These are phyloP conservation scores for Argyrosomus japonicus DNA, from an alignment of 2,113 vertebrate species.

Conservation along the genomic window DNA sequence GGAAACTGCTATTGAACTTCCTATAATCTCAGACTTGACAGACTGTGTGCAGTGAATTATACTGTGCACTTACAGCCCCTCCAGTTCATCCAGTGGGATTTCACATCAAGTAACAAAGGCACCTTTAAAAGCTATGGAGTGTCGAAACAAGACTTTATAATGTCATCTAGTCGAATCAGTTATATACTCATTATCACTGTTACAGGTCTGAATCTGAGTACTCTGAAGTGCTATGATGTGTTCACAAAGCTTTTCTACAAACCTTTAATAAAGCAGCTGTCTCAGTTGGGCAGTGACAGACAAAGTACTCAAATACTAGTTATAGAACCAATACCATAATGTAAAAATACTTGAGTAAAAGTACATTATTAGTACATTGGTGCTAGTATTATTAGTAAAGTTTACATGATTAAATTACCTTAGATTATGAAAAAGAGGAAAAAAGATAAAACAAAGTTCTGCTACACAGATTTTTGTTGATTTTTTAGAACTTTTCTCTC, in stretches of 20 bases:
- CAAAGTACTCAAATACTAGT: background rate
- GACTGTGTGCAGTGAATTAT: background rate
- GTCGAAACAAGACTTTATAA: background rate
- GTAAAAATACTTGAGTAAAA: background rate
- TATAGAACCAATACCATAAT: background rate
- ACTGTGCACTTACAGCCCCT: background rate
- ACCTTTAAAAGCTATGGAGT: background rate
- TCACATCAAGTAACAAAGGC: conserved; percentile 4
- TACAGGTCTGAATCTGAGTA: background rate
- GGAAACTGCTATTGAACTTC: conserved; percentile 11
- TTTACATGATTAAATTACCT: background rate
- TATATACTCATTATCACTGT: background rate
- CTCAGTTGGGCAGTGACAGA: background rate
- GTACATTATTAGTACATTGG: background rate
- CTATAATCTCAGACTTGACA: conserved; percentile 7
- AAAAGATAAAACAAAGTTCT: background rate
- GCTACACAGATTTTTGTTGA: background rate
- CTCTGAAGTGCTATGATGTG: background rate
- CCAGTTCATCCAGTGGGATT: background rate
- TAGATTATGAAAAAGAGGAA: background rate
- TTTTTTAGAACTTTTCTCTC: background rate
- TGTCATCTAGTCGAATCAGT: background rate
- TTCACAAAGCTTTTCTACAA: background rate
- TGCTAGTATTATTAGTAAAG: background rate
- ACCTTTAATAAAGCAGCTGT: no score